Base-by-base conservation (phyloP, 1,140 invertebrate species). In the Drosophila truncata region DNA sequence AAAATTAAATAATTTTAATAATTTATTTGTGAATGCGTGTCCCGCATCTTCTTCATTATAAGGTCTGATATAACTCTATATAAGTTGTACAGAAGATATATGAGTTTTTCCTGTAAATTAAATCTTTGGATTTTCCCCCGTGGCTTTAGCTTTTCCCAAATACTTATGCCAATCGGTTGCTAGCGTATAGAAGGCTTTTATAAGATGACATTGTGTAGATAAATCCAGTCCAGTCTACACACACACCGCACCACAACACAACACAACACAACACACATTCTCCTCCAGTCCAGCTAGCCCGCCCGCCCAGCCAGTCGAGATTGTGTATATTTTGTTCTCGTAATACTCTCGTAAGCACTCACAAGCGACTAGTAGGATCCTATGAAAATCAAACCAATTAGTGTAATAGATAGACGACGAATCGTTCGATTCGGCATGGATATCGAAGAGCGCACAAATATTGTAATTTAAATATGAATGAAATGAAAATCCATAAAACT, bases 371-470 rank as follows among this genome's bases (percentile, higher is more conserved):
- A 58, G 47, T 70, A 44, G 58, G 44, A 82, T 65, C 59, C 65
- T 65, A 80, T 50, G n/a, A 70, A 73, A 55, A 55, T 69, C 59
- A 77, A 83, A 71, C 33, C 46, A 80, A 27, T 69, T 80, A 83
- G 76, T 63, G 47, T 83, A 63, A 55, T 77, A 88, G 66, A 76
- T 82, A 86, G 71, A 57, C 67, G 47, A 78, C 52, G 50, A 54
- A 76, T 65, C 78, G 72, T 54, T 72, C 57, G 79, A 10, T 31
- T 72, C 50, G 49, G 27, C n/a, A 18, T 79, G 75, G 44, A 87
- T 82, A 87, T 80, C 81, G 76, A 88, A 88, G 80, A 88, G 84
- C 83, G 83, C 83, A 87, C 83, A 87, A 87, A 83, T 88, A 87
- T 60, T 86, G 80, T 86, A 86, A 80, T 87, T 83, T 81, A 85